Evolutionary conservation across 1,140 invertebrate genomes (phyloP), one percentile per base, ranked within the genome.

Genomic region (Pomacea maculata): DNA sequence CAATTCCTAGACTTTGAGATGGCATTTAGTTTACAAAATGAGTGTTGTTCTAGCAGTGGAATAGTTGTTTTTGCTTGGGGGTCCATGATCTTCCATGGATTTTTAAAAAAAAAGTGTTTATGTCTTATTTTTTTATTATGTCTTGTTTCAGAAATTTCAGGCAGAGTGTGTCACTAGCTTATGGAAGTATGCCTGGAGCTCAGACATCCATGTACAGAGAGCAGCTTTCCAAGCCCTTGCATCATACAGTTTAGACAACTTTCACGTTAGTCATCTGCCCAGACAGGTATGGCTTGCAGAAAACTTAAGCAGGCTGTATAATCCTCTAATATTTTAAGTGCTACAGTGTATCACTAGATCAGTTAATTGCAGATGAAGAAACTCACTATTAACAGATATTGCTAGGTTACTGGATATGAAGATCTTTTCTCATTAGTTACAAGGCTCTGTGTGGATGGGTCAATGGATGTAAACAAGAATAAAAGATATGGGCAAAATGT

Each of bases 151-250:
- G 86, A 75, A 81, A 71, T 90, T 88, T 81, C 74, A 80, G 21
- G 29, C 79, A 0, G 83, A 85, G 29, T 82, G 80, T 68, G 83
- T 87, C 8, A 75, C 64, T 17, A 83, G 75, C 25, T 76, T 90
- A 45, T 90, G 89, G 89, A 45, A 85, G 25, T 85, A 86, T 72
- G 81, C 83, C 17, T 82, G 82, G 34, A 80, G 75, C 73, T 21
- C 71, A 17, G n/a, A 85, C 57, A 34, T 29, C 19, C 65, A 25
- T 3, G 86, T 90, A 15, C 67, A 77, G 14, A 79, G 77, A 15
- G 86, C 89, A 14, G 87, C 89, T 45, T 87, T 80, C 64, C 63
- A 75, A 29, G 86, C 88, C 52, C 83, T 90, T 45, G 78, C 88
- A 6, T 63, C 80, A 55, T 90, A 84, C 75, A 78, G 68, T 54